A percentile compares a stretch with the other conserved stretches of the same genome.
Evolutionary conservation across 1,140 invertebrate species (phyloP).

Genomic region (Drosophila leontia): DNA sequence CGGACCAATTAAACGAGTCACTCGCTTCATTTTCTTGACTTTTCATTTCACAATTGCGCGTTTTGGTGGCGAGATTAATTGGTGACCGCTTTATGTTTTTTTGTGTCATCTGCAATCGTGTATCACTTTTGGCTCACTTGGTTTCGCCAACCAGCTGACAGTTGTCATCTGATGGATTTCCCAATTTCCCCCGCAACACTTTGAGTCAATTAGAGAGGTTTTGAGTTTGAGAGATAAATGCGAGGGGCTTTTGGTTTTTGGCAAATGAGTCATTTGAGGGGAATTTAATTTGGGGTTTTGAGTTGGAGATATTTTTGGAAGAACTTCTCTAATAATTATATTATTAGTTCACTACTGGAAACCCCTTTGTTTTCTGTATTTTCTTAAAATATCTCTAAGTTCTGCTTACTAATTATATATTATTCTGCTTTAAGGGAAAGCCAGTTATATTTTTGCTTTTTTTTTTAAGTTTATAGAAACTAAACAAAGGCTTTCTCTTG

Average conservation of each 20-base stretch:
- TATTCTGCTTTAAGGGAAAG: not conserved
- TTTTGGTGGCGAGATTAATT: conserved; percentile 62
- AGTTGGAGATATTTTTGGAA: not conserved
- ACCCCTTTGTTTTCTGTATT: no score
- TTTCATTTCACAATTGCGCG: conserved; percentile 63
- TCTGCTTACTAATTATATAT: not conserved
- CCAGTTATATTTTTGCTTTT: not conserved
- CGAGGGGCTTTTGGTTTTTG: not conserved
- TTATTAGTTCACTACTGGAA: not conserved
- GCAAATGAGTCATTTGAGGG: not conserved
- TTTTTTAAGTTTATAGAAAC: not conserved
- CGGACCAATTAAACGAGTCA: conserved; percentile 74
- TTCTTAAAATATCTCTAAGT: not conserved
- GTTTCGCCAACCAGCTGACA: conserved; percentile 27
- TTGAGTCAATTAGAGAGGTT: conserved; percentile 36
- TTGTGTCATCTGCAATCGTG: conserved; percentile 38
- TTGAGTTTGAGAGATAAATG: conserved; percentile 1
- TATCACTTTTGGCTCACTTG: conserved; percentile 31
- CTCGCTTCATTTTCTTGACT: conserved; percentile 68
- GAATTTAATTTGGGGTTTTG: not conserved
- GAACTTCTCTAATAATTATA: not conserved
- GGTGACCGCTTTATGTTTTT: conserved; percentile 37
- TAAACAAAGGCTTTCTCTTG: not conserved
- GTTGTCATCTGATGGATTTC: conserved; percentile 35
- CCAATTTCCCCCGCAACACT: conserved; percentile 23